Evolutionary conservation across 2,888 invertebrate genomes (phyloP).

Genomic region (Flexamia atlantica): DNA sequence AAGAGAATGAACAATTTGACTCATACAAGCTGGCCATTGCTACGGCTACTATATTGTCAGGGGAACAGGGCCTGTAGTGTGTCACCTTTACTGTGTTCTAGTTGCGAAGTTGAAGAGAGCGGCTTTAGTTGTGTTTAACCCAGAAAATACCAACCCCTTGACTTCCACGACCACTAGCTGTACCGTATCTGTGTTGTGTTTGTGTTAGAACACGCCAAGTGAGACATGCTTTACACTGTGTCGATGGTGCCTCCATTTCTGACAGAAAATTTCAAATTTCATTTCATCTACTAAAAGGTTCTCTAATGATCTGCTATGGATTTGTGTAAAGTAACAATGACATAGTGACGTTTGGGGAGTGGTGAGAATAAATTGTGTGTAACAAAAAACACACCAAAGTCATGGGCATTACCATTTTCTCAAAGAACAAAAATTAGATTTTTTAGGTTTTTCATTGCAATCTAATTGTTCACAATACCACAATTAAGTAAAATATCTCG

Average conservation of each 20-base stretch:
- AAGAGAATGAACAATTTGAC: background rate
- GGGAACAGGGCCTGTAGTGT: slow-evolving; percentile 21
- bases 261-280: background rate
- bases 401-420: too few relatives aligned
- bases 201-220: slow-evolving; percentile 32
- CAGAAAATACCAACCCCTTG: background rate
- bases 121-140: slow-evolving; percentile 22
- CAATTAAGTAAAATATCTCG: too few relatives aligned
- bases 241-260: background rate
- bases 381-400: too few relatives aligned
- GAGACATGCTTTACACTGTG: slow-evolving; percentile 3
- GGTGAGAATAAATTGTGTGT: too few relatives aligned
- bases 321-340: too few relatives aligned
- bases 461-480: too few relatives aligned
- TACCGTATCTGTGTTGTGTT: slow-evolving; percentile 45
- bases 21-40: slow-evolving; percentile 5
- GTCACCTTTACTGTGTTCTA: background rate
- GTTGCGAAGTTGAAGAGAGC: slow-evolving; percentile 1
- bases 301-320: too few relatives aligned
- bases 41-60: background rate
- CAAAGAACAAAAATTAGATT: too few relatives aligned
- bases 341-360: too few relatives aligned
- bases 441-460: too few relatives aligned
- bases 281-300: too few relatives aligned
- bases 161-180: slow-evolving; percentile 25